Percentiles rank a stretch among this genome's conserved stretches.
These are phyloP conservation scores for Amblyjoppa fuscipennis DNA, from an alignment of 2,888 invertebrate genomes.

Conservation along the genomic window DNA sequence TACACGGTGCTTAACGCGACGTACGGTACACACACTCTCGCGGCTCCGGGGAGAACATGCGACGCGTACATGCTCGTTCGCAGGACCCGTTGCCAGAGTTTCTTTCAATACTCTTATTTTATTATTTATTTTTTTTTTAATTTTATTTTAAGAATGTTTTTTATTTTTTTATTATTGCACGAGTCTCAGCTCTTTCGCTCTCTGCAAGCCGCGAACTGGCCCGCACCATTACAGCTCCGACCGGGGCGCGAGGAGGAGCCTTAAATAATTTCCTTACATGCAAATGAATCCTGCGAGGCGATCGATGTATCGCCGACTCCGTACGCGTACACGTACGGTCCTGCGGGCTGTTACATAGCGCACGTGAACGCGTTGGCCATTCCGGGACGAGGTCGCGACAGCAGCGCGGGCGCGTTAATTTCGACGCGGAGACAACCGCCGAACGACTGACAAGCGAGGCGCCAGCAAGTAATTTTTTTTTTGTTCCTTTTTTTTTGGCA, in stretches of 20 bases:
- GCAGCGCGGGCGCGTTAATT: conserved; percentile 65
- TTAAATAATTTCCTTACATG: conserved; percentile 64
- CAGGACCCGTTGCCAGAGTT: conserved; percentile 42
- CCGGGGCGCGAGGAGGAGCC: conserved; percentile 39
- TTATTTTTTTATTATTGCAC: background rate
- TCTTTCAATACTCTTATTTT: background rate
- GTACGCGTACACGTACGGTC: conserved; percentile 19
- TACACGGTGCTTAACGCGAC: conserved; percentile 65
- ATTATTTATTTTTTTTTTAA: background rate
- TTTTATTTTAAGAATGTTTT: background rate
- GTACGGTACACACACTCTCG: conserved; percentile 39
- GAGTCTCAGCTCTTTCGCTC: conserved; percentile 24
- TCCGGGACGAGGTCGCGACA: conserved; percentile 65
- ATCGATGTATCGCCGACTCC: conserved; percentile 61
- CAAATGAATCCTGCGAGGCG: conserved; percentile 58
- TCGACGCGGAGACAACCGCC: conserved; percentile 30
- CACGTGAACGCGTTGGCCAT: conserved; percentile 38
- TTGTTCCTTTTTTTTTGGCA: background rate
- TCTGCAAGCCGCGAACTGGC: conserved; percentile 35
- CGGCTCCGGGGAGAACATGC: conserved; percentile 30
- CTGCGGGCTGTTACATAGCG: background rate
- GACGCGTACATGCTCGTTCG: conserved; percentile 23
- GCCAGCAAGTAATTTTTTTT: conserved; percentile 50
- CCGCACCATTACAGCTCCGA: conserved; percentile 18
- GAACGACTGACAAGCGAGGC: conserved; percentile 45